These are phyloP conservation scores for Cataglyphis albicans DNA, from an alignment of 2,888 invertebrate genomes.

Conservation along the genomic window DNA sequence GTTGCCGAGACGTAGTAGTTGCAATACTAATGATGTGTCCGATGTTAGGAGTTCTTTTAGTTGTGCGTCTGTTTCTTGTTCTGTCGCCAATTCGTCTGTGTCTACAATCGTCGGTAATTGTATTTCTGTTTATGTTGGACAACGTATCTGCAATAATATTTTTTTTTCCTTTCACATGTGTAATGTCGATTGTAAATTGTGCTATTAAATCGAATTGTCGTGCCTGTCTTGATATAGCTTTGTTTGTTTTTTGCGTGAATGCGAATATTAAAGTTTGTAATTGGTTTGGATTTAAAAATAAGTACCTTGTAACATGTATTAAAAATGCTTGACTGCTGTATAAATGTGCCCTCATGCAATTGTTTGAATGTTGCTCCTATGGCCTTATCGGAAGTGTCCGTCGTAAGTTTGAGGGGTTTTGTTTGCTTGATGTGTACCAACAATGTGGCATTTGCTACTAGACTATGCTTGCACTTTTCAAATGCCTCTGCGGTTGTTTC, in stretches of 20 bases:
- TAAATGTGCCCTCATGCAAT: not conserved
- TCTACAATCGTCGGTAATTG: not conserved
- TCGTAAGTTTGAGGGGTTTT: not conserved
- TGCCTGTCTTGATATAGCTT: not conserved
- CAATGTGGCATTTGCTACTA: too few relatives aligned
- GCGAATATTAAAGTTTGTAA: slow-evolving; percentile 9
- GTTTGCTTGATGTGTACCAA: too few relatives aligned
- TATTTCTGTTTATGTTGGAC: not conserved
- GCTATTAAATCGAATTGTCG: not conserved
- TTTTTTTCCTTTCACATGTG: not conserved
- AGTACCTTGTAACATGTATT: not conserved
- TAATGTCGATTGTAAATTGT: not conserved
- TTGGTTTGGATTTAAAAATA: not conserved
- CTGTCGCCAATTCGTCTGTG: too few relatives aligned
- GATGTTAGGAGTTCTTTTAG: not conserved
- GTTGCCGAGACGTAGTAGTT: too few relatives aligned
- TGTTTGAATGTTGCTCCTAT: slow-evolving; percentile 7
- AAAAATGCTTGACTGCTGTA: not conserved
- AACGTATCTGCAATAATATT: slow-evolving; percentile 24
- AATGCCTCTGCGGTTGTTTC: too few relatives aligned
- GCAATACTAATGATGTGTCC: too few relatives aligned
- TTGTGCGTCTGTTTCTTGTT: not conserved
- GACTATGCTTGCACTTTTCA: too few relatives aligned
- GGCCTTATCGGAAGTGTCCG: not conserved
- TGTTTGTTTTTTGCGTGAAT: not conserved